phyloP scores from a whole-genome alignment of 53 echinoderm and acorn worm species.

The Crossaster papposus region DNA sequence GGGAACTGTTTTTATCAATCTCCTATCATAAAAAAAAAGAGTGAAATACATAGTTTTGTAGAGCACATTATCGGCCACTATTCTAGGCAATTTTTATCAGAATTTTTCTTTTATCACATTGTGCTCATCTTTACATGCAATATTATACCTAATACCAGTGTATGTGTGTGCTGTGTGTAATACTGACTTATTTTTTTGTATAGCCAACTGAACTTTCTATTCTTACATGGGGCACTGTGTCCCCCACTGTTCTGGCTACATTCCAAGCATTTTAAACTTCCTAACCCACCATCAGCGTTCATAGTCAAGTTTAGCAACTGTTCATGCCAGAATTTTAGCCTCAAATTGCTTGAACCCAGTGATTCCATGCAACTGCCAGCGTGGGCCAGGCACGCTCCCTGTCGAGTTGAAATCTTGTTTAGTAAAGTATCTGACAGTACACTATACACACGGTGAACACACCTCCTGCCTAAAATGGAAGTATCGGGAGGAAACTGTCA shows the following conservation, averaged over 20 bases:
- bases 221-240: neutral
- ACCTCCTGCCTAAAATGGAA: neutral
- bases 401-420: neutral
- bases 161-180: neutral
- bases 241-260: constrained; percentile 37
- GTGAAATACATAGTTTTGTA: too few relatives aligned
- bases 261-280: constrained; percentile 24
- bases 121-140: too few relatives aligned
- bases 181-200: neutral
- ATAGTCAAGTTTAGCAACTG: neutral
- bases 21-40: too few relatives aligned
- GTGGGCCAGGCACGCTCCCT: neutral
- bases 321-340: neutral
- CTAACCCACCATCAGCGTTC: neutral
- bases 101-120: too few relatives aligned
- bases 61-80: too few relatives aligned
- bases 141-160: too few relatives aligned
- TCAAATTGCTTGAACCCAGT: neutral
- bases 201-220: neutral
- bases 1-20: too few relatives aligned
- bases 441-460: neutral
- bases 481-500: neutral
- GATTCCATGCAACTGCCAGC: neutral
- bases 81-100: neutral
- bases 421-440: neutral